Percentiles rank a stretch among this genome's conserved stretches.
Evolutionary conservation across 2,888 invertebrate species (phyloP).

Genomic region (Agrochola lychnidis): DNA sequence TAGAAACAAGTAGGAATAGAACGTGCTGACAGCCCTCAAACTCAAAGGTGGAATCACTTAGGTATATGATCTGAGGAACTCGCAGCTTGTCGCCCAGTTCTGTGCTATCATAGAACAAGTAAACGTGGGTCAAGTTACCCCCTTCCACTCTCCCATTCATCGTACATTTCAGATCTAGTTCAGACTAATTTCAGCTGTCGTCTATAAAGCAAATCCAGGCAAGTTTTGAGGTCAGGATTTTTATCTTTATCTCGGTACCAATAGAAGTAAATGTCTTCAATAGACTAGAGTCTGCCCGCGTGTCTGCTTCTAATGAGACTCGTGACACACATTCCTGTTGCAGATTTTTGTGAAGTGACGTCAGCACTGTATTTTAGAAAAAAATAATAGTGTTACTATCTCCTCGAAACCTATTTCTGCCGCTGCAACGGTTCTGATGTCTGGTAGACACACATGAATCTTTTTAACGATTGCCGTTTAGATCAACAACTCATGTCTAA

Average conservation of each 20-base stretch:
- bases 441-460: not conserved
- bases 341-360: not conserved
- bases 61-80: not conserved
- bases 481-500: not conserved
- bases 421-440: not conserved
- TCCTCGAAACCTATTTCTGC: not conserved
- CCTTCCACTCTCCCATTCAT: slow-evolving; percentile 33
- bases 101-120: not conserved
- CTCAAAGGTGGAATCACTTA: not conserved
- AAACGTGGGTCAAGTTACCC: not conserved
- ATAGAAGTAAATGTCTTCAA: slow-evolving; percentile 26
- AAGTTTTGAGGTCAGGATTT: slow-evolving; percentile 50
- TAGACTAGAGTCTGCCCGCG: slow-evolving; percentile 49
- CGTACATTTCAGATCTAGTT: slow-evolving; percentile 38
- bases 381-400: not conserved
- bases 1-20: not conserved
- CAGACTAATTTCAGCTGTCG: slow-evolving; percentile 46
- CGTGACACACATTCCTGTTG: slow-evolving; percentile 32
- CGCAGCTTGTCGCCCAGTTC: not conserved
- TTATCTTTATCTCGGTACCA: slow-evolving; percentile 32
- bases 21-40: not conserved
- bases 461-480: not conserved
- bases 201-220: slow-evolving; percentile 24
- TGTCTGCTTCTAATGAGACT: slow-evolving; percentile 40
- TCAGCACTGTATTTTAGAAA: not conserved